Evolutionary conservation across 2,113 vertebrate species (phyloP), one percentile per base, ranked within the genome.

Genomic region (Dasyornis broadbenti): DNA sequence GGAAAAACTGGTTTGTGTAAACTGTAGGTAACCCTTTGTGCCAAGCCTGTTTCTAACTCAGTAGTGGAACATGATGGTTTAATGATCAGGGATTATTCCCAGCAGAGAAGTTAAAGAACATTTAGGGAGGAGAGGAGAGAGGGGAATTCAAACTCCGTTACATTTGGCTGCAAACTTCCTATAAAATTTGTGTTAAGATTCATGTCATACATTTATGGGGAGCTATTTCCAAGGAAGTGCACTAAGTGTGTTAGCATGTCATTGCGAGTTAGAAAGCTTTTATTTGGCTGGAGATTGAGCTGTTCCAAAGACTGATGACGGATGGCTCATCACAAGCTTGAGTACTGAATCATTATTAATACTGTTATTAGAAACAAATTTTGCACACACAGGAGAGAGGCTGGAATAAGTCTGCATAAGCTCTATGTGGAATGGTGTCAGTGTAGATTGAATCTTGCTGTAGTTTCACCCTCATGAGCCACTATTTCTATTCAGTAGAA

Each of bases 1-100:
- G 89, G 95, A 97, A 95, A 92, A 96, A 97, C 96, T 89, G 91
- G 94, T 97, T 96, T 89, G 56, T 71, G 52, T 59, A 70, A 92
- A 85, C 86, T 94, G 92, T 73, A 69, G 31, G 59, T 89, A 86
- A 96, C 86, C 83, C 56, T 65, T 92, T 93, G 56, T 79, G 72
- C 72, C 83, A 93, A 92, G 68, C 21, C 47, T 81, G 9, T 66
- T 94, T 92, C 91, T 85, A 89, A 49, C 54, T 92, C 71, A 39
- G 26, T 52, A 63, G 68, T 28, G 40, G 64, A 93, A 81, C 33
- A 20, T 49, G 63, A 70, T 26, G 64, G 39, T 71, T 90, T 94
- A 65, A 78, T 35, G 42, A 44, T 35, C 77, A 94, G 56, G 12
- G 20, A 71, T 60, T 89, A 68, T 28, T 86, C 77, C 86, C 68